phyloP scores from a whole-genome alignment of 2,888 invertebrate genomes.

The Coenonympha arcania region DNA sequence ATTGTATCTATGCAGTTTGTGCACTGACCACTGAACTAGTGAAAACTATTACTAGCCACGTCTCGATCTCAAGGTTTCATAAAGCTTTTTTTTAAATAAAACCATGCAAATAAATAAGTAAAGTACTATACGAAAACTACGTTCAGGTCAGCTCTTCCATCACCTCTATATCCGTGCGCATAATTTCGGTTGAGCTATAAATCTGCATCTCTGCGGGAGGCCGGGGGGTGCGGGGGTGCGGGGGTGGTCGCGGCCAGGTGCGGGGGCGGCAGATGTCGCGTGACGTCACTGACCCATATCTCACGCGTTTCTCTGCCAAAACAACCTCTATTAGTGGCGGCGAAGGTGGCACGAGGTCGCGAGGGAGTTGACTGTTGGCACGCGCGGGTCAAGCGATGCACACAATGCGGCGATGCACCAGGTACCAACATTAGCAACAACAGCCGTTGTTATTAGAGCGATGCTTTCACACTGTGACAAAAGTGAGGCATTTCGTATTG shows the following conservation, averaged over 20 bases:
- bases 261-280: constrained; percentile 64
- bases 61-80: too few relatives aligned
- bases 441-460: neutral
- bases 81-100: too few relatives aligned
- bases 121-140: too few relatives aligned
- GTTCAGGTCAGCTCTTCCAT: constrained; percentile 7
- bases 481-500: too few relatives aligned
- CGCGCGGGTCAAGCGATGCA: neutral
- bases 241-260: constrained; percentile 43
- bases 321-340: constrained; percentile 15
- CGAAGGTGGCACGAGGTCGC: neutral
- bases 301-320: constrained; percentile 23
- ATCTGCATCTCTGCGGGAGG: constrained; percentile 50
- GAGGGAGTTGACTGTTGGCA: neutral
- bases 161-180: constrained; percentile 9
- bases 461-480: too few relatives aligned
- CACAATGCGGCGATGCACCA: neutral
- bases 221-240: constrained; percentile 20
- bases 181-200: constrained; percentile 38
- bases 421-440: too few relatives aligned
- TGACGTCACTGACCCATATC: constrained; percentile 51
- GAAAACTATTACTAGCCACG: too few relatives aligned
- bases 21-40: too few relatives aligned
- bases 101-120: too few relatives aligned
- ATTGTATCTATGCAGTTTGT: too few relatives aligned